phyloP scores from a whole-genome alignment of 1,140 invertebrate genomes.

The Octopus bimaculoides region DNA sequence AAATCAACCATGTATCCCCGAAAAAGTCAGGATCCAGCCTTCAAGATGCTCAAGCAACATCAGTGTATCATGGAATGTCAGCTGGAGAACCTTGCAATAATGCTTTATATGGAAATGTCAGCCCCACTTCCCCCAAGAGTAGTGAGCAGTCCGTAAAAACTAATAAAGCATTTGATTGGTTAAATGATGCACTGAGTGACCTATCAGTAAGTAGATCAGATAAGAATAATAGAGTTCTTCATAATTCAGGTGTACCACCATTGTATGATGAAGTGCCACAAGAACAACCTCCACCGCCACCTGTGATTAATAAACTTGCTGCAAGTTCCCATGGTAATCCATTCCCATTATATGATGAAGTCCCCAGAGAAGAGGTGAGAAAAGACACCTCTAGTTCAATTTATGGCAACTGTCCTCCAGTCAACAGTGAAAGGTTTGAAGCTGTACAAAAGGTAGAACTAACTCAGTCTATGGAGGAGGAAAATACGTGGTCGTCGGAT shows the following conservation, averaged over 20 bases:
- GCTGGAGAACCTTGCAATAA: background rate
- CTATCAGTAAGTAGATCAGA: slow-evolving; percentile 37
- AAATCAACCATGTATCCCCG: slow-evolving; percentile 11
- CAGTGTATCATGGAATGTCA: background rate
- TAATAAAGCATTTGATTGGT: slow-evolving; percentile 56
- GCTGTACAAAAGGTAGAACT: slow-evolving; percentile 1
- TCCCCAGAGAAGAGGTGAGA: slow-evolving; percentile 31
- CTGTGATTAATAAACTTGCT: background rate
- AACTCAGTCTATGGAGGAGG: slow-evolving; percentile 21
- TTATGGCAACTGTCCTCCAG: slow-evolving; percentile 2
- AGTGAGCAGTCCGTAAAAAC: slow-evolving; percentile 22
- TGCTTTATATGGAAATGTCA: background rate
- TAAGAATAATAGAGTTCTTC: slow-evolving; percentile 8
- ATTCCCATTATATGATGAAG: slow-evolving; percentile 39
- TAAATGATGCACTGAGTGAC: slow-evolving; percentile 49
- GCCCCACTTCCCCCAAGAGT: background rate
- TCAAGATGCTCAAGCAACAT: background rate
- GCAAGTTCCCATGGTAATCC: slow-evolving; percentile 3
- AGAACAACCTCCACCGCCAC: slow-evolving; percentile 13
- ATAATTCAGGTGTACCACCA: background rate
- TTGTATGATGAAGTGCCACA: slow-evolving; percentile 30
- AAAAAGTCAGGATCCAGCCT: slow-evolving; percentile 10
- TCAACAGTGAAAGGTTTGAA: background rate
- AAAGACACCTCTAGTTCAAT: background rate
- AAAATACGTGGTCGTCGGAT: slow-evolving; percentile 26